Conservation (phyloP, 2,113 vertebrate species). For the Diadophis punctatus region DNA sequence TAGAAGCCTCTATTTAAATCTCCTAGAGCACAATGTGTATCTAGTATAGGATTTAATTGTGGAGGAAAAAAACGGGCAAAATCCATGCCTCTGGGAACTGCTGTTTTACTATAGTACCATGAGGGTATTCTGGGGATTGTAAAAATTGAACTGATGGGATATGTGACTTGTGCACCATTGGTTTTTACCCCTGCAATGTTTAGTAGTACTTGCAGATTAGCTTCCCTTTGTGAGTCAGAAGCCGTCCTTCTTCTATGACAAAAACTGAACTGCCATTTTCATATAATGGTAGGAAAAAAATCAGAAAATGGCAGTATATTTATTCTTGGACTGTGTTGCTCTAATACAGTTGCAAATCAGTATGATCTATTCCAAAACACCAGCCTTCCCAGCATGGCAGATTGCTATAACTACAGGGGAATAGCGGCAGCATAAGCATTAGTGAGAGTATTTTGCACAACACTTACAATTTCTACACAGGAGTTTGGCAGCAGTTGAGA, state of each 20-base stretch:
- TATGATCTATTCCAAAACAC: background rate
- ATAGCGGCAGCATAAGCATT: slow-evolving; percentile 2
- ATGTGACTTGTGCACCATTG: background rate
- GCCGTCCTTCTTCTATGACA: background rate
- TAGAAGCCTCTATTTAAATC: background rate
- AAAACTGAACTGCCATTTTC: background rate
- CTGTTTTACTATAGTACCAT: background rate
- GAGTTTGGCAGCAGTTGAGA: slow-evolving; percentile 14
- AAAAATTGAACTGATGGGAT: background rate
- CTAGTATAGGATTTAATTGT: background rate
- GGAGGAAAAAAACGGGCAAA: background rate
- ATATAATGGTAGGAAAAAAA: background rate
- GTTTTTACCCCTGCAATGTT: background rate
- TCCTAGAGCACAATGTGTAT: background rate
- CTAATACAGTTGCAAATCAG: background rate
- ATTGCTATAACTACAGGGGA: background rate
- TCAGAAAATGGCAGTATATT: background rate
- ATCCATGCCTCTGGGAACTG: background rate
- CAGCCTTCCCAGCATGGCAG: background rate
- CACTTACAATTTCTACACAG: slow-evolving; percentile 44
- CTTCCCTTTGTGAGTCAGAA: background rate
- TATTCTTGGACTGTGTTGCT: background rate
- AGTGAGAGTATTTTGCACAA: slow-evolving; percentile 46
- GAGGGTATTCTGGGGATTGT: background rate
- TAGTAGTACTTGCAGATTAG: background rate